These are phyloP conservation scores for Meloidogyne hapla DNA, from an alignment of 1,140 invertebrate species.

Conservation along the genomic window DNA sequence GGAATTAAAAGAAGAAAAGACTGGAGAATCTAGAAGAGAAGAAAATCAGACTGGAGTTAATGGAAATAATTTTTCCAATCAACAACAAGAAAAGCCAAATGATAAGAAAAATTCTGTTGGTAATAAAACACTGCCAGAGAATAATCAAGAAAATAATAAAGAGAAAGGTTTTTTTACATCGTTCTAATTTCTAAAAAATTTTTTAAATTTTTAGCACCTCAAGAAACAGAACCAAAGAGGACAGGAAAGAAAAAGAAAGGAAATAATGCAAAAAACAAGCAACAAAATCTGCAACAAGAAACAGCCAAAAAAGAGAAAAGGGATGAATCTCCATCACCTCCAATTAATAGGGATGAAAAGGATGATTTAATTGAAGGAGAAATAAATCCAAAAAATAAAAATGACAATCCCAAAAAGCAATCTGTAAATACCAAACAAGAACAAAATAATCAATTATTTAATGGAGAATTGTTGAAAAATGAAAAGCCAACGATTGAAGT, in stretches of 20 bases:
- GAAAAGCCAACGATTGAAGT: neutral
- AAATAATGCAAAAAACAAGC: constrained; percentile 11
- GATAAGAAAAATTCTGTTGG: neutral
- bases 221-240: neutral
- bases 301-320: constrained; percentile 18
- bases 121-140: neutral
- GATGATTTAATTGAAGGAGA: neutral
- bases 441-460: constrained; percentile 1
- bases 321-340: constrained; percentile 24
- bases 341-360: constrained; percentile 24
- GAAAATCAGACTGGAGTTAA: too few species aligned
- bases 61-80: neutral
- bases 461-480: constrained; percentile 10
- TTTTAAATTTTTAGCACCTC: too few species aligned
- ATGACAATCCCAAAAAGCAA: too few species aligned
- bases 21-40: too few species aligned
- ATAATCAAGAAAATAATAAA: too few species aligned
- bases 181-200: too few species aligned
- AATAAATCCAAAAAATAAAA: too few species aligned
- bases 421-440: neutral
- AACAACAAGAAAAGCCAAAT: neutral
- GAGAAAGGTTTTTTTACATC: too few species aligned
- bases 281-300: constrained; percentile 5
- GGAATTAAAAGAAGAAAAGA: neutral
- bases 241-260: neutral